A percentile compares a stretch with the other conserved stretches of the same genome.
These are phyloP conservation scores for Acanthopleura granulata DNA, from an alignment of 2,888 invertebrate genomes.

Conservation along the genomic window DNA sequence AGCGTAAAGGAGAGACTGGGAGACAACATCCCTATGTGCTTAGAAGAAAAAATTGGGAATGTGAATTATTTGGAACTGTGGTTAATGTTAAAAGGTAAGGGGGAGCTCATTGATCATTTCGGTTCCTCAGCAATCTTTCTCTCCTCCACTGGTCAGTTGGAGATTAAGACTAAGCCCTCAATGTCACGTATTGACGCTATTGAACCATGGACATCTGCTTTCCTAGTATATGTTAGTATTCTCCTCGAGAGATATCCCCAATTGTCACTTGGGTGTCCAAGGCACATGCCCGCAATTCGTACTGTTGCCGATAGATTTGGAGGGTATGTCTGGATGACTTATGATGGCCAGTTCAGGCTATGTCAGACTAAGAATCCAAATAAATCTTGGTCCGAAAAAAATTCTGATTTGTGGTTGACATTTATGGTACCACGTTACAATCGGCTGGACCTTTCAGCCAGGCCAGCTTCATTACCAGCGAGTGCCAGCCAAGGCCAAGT, in stretches of 20 bases:
- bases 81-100: too few species aligned
- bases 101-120: too few species aligned
- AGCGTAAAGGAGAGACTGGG: too few species aligned
- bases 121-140: not conserved
- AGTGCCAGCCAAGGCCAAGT: too few species aligned
- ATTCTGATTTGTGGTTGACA: not conserved
- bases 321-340: not conserved
- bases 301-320: not conserved
- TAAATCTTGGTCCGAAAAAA: not conserved
- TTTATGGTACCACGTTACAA: too few species aligned
- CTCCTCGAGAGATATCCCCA: not conserved
- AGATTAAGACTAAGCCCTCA: not conserved
- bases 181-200: not conserved
- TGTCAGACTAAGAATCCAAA: too few species aligned
- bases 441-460: too few species aligned
- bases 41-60: too few species aligned
- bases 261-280: not conserved
- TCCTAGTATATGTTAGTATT: not conserved
- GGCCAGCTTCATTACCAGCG: too few species aligned
- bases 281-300: not conserved
- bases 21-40: too few species aligned
- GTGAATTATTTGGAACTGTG: too few species aligned
- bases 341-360: too few species aligned
- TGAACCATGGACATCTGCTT: not conserved
- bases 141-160: not conserved